phyloP scores from a whole-genome alignment of 2,888 invertebrate species.

The Philereme transversata region DNA sequence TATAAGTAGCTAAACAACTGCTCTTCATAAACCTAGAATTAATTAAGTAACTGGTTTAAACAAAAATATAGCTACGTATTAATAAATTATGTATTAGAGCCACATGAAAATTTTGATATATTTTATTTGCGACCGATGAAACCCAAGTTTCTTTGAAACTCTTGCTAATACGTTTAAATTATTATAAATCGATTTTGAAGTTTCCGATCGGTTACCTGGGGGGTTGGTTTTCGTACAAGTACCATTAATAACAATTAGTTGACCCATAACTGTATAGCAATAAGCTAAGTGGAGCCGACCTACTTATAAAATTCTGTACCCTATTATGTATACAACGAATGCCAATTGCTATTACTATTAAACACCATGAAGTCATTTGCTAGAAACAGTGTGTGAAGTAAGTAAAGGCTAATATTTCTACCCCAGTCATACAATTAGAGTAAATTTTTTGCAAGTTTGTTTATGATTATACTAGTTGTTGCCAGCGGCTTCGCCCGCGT shows the following conservation, averaged over 20 bases:
- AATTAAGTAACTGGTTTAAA: too few relatives aligned
- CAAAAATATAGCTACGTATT: too few relatives aligned
- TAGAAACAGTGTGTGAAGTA: too few relatives aligned
- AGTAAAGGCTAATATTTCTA: too few relatives aligned
- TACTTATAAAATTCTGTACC: conserved; percentile 56
- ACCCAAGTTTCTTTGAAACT: neutral
- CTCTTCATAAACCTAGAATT: too few relatives aligned
- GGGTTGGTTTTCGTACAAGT: conserved; percentile 33
- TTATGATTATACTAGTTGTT: too few relatives aligned
- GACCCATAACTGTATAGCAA: conserved; percentile 51
- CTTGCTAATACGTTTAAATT: conserved; percentile 2
- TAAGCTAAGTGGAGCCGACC: conserved; percentile 67
- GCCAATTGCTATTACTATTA: conserved; percentile 9
- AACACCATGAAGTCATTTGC: too few relatives aligned
- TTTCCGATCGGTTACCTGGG: conserved; percentile 21
- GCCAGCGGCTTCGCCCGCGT: too few relatives aligned
- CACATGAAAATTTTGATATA: too few relatives aligned
- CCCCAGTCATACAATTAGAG: too few relatives aligned
- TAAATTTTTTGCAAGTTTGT: too few relatives aligned
- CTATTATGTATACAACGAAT: conserved; percentile 49
- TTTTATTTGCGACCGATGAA: neutral
- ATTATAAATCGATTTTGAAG: conserved; percentile 27
- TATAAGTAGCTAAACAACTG: neutral
- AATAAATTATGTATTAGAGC: too few relatives aligned
- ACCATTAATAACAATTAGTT: conserved; percentile 79